A percentile compares a stretch with the other conserved stretches of the same genome.
Conservation (phyloP, 2,888 invertebrate species). For the Argyra leucocephala region DNA sequence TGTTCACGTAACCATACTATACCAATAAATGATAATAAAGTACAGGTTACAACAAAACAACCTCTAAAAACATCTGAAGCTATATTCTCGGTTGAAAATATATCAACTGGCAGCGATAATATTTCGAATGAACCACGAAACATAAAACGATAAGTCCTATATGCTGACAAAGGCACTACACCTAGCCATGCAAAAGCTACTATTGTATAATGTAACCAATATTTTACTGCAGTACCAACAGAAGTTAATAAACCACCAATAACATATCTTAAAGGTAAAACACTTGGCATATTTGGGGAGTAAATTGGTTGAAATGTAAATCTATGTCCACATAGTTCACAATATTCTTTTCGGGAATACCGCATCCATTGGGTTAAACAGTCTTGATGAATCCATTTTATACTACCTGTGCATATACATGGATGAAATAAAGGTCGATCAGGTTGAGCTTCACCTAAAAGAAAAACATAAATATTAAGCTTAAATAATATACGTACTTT, state of each 20-base stretch:
- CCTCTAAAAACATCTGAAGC: constrained; percentile 92
- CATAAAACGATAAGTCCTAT: constrained; percentile 86
- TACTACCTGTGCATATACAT: constrained; percentile 97
- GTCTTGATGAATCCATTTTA: constrained; percentile 98
- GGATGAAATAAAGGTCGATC: constrained; percentile 95
- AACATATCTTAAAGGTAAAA: constrained; percentile 86
- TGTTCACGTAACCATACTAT: constrained; percentile 96
- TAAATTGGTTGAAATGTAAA: constrained; percentile 99
- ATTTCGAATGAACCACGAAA: constrained; percentile 80
- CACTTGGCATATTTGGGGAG: constrained; percentile 99
- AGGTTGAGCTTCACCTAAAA: constrained; percentile 83
- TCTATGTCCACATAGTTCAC: constrained; percentile 93
- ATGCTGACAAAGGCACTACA: constrained; percentile 90
- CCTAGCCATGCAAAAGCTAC: constrained; percentile 97
- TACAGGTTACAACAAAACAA: constrained; percentile 92
- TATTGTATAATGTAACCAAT: constrained; percentile 94
- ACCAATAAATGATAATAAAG: constrained; percentile 90
- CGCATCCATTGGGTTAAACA: constrained; percentile 98
- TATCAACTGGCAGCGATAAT: constrained; percentile 79
- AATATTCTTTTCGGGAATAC: constrained; percentile 96
- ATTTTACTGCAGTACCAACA: constrained; percentile 83
- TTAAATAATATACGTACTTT: neutral
- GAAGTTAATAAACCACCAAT: constrained; percentile 82
- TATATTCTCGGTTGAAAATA: constrained; percentile 86
- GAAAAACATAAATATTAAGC: constrained; percentile 85